Evolutionary conservation across 2,888 invertebrate genomes (phyloP), one percentile per base, ranked within the genome.

Genomic region (Dinocampus coccinellae): DNA sequence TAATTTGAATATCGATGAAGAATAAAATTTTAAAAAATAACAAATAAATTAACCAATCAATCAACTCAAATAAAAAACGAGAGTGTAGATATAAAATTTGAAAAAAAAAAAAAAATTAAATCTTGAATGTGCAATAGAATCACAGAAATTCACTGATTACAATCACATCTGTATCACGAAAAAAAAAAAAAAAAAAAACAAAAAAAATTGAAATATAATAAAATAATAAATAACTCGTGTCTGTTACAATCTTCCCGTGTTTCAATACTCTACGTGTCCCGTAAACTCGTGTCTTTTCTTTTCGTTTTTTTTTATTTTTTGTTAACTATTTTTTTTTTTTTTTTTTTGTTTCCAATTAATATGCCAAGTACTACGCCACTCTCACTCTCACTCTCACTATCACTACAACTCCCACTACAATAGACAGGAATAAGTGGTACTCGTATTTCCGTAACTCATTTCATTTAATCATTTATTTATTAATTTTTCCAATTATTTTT

Each of bases 321-420:
- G n/a, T n/a, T n/a, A n/a, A n/a, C n/a, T n/a, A n/a, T n/a, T n/a
- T n/a, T n/a, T n/a, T n/a, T n/a, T n/a, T n/a, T n/a, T n/a, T n/a
- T n/a, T n/a, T n/a, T n/a, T n/a, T n/a, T 82, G 84, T 84, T 83
- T 82, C 83, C 82, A 83, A 84, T 85, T 84, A 82, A 79, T 79
- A 80, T 82, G 81, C 80, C 83, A n/a, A n/a, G n/a, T n/a, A n/a
- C n/a, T n/a, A 81, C 79, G 80, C 79, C 66, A 76, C 73, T 71
- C 72, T 39, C 16, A 47, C 47, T 47, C 47, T 47, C 70, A 68
- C 60, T 65, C 69, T 69, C 69, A 70, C 73, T 74, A 73, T 71
- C 65, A 68, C 61, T 36, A 29, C 33, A 24, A 53, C 39, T 47
- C 42, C 20, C n/a, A 9, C 22, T 36, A 16, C 3, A 24, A 24